phyloP scores from a whole-genome alignment of 2,888 invertebrate genomes.

The Apotomis capreana region DNA sequence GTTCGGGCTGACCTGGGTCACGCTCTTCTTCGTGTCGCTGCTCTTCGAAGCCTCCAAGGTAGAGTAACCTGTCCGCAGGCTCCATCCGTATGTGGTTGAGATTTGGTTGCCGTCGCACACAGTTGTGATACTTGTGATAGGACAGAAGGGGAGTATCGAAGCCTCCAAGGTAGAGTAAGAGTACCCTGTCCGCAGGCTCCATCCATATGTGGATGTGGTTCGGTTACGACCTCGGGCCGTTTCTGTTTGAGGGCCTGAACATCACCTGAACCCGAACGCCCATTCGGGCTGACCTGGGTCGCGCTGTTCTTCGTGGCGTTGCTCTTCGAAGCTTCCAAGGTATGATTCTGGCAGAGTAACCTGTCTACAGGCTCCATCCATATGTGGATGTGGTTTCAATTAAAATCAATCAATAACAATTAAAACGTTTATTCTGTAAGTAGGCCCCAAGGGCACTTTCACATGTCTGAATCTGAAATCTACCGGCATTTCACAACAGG shows the following conservation, averaged over 20 bases:
- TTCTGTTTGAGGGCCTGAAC: slow-evolving; percentile 85
- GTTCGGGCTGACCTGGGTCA: slow-evolving; percentile 84
- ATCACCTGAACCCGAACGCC: slow-evolving; percentile 73
- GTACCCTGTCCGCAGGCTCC: slow-evolving; percentile 2
- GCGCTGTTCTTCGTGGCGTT: slow-evolving; percentile 83
- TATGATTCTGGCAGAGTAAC: slow-evolving; percentile 44
- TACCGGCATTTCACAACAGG: too few species aligned
- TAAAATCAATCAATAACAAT: too few species aligned
- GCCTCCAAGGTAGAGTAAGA: slow-evolving; percentile 73
- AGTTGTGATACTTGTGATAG: too few species aligned
- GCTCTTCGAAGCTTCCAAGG: slow-evolving; percentile 85
- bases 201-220: slow-evolving; percentile 89
- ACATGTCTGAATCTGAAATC: too few species aligned
- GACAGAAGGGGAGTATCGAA: slow-evolving; percentile 66
- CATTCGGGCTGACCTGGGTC: slow-evolving; percentile 84
- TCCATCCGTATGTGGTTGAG: slow-evolving; percentile 86
- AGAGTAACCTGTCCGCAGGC: slow-evolving; percentile 1
- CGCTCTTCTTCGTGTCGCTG: slow-evolving; percentile 83
- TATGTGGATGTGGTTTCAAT: slow-evolving; percentile 84
- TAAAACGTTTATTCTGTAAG: too few species aligned
- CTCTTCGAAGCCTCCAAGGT: slow-evolving; percentile 85
- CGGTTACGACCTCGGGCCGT: slow-evolving; percentile 84
- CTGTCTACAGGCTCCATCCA: slow-evolving; percentile 71
- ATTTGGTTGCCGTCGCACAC: slow-evolving; percentile 85
- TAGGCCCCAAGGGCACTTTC: too few species aligned